Conservation (phyloP, 2,888 invertebrate species). For the Heliothis peltigera region DNA sequence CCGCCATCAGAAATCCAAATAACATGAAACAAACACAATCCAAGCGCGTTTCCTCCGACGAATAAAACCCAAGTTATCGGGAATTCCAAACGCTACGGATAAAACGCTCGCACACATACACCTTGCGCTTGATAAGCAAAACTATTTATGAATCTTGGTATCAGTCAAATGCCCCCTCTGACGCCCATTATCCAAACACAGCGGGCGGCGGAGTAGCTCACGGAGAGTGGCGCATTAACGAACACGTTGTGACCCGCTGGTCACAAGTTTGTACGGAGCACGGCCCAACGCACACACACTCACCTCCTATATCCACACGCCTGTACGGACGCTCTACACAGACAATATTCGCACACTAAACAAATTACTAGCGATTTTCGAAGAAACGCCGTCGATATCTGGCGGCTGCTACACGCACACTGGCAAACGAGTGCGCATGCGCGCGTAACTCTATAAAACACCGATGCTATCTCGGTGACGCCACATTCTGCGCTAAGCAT, state of each 20-base stretch:
- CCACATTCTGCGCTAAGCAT: conserved; percentile 73
- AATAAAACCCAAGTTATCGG: conserved; percentile 74
- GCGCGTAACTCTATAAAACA: conserved; percentile 68
- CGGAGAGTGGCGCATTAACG: conserved; percentile 51
- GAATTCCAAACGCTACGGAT: conserved; percentile 71
- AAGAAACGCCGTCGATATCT: conserved; percentile 77
- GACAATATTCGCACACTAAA: conserved; percentile 64
- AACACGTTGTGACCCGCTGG: conserved; percentile 76
- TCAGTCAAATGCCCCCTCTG: conserved; percentile 62
- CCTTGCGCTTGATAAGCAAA: conserved; percentile 57
- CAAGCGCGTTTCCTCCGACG: conserved; percentile 66
- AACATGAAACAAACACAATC: conserved; percentile 62
- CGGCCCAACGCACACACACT: conserved; percentile 68
- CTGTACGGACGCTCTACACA: conserved; percentile 63
- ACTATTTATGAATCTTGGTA: conserved; percentile 44
- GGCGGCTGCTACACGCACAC: conserved; percentile 77
- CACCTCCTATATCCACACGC: conserved; percentile 52
- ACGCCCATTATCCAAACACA: conserved; percentile 32
- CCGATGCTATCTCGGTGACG: conserved; percentile 56
- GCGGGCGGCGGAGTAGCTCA: conserved; percentile 66
- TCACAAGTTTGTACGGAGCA: conserved; percentile 54
- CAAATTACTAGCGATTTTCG: conserved; percentile 74
- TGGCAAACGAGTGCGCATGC: conserved; percentile 68
- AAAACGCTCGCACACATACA: conserved; percentile 63
- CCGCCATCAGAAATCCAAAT: conserved; percentile 61